Evolutionary conservation across 1,140 invertebrate genomes (phyloP), one percentile per base, ranked within the genome.

Genomic region (Dendroctonus valens): DNA sequence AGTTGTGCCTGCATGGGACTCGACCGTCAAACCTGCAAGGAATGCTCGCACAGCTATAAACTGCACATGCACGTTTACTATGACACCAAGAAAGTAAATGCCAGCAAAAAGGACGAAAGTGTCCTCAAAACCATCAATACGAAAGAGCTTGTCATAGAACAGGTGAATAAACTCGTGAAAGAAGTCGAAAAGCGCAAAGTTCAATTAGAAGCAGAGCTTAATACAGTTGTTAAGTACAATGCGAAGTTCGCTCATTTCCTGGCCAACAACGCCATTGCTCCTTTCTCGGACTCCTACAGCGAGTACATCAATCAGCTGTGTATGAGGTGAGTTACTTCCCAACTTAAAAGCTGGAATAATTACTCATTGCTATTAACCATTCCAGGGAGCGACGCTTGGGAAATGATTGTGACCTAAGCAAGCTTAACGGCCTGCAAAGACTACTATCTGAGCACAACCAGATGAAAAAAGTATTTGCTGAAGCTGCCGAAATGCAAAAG

Each of bases 1-100:
- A 37, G 72, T 37, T 77, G 75, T 54, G 60, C 72, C 42, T 70
- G 73, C n/a, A 77, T 77, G 70, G 46, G 42, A 1, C n/a, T 57
- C 26, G 53, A 44, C 5, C 54, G 55, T 42, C 63, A 68, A 71
- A 59, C 8, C 55, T 77, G 75, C 53, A 74, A 12, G 8, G 54
- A 68, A 53, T 77, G 75, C 49, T 12, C 44, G 0, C 75, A 74
- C 50, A 55, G 66, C 48, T 75, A 67, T 49, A 66, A 52, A 44
- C 54, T 70, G 5, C 73, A 75, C 48, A 72, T 73, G 73, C 73
- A 75, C 50, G 72, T 75, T 11, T 75, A 75, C 53, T 75, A 72
- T 51, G 50, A 66, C 40, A 75, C 72, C 5, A 58, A 70, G 58
- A 73, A 67, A 7, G 52, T 49, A 12, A 49, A 70, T 6, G 69